Base-by-base conservation (phyloP, 2,888 invertebrate species). In the Quadroppia sp. region DNA sequence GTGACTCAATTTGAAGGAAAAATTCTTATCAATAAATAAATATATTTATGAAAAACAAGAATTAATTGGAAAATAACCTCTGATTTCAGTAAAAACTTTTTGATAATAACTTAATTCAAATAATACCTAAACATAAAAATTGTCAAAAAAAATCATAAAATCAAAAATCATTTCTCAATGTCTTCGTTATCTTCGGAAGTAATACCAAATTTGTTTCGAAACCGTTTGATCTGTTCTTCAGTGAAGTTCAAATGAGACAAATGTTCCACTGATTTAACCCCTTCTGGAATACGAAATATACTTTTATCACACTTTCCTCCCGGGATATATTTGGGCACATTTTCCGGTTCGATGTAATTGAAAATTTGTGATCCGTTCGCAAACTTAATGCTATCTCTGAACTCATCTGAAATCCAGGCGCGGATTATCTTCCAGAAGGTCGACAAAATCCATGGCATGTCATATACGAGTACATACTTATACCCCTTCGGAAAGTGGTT, bases 361-460 rank as follows among this genome's bases (percentile, higher is more conserved):
- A 45, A 59, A 4, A 72, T 40, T 28, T 72, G 59, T 7, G 64
- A 25, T n/a, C 56, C 56, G 23, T 23, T 45, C 2, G 72, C 72
- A 9, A 61, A 72, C n/a, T 72, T 53, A n/a, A 72, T 25, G 6
- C 25, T 11, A n/a, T 72, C 20, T 25, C n/a, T 28, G 30, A 40
- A 23, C 28, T 72, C 72, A 0, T 72, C 59, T 17, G 72, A 61
- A 1, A 72, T 23, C 72, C 72, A 72, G 13, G 23, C n/a, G 13
- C 59, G 6, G 3, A 42, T 25, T 2, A 72, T 72, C 17, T 72
- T 72, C 72, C 72, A 72, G 30, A 72, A 59, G 30, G 59, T 25
- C 2, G 28, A 20, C 61, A 72, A 23, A 42, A 72, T 59, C 72
- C 72, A 72, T 3, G 72, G 72, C 72, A 72, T 72, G 9, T 72